Percentiles rank a stretch among this genome's conserved stretches.
phyloP scores from a whole-genome alignment of 2,797 vertebrate species.

The Myiothlypis coronata region DNA sequence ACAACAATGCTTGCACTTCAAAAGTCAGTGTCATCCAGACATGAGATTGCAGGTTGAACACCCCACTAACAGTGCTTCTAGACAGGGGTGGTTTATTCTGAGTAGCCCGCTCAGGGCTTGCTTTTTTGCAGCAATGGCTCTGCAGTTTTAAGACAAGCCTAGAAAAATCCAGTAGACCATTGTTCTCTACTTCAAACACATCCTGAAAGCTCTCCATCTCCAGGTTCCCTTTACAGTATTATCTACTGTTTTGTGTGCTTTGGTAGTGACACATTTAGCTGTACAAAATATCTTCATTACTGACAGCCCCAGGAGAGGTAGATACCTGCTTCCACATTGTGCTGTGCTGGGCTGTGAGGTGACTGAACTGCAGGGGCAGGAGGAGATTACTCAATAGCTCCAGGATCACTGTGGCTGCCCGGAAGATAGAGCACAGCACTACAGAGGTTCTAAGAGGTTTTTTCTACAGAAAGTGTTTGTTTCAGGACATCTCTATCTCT shows the following conservation, averaged over 20 bases:
- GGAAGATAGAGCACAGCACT: background rate
- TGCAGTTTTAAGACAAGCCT: background rate
- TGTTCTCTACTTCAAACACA: background rate
- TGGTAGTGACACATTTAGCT: background rate
- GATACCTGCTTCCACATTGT: background rate
- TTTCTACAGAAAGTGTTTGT: slow-evolving; percentile 33
- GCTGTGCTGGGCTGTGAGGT: background rate
- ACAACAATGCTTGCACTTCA: background rate
- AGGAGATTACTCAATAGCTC: background rate
- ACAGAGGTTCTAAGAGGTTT: background rate
- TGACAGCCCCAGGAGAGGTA: background rate
- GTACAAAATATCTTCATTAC: background rate
- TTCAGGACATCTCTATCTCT: slow-evolving; percentile 50
- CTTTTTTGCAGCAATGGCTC: background rate
- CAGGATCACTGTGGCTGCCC: background rate
- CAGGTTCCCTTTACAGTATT: background rate
- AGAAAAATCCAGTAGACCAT: background rate
- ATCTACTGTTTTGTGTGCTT: background rate
- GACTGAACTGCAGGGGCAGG: background rate
- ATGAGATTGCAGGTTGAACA: background rate
- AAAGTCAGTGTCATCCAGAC: background rate
- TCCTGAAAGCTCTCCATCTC: background rate
- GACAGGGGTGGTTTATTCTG: background rate
- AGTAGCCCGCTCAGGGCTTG: background rate
- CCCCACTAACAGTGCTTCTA: background rate